Evolutionary conservation across 2,797 vertebrate species (phyloP), one percentile per base, ranked within the genome.

Genomic region (Gallinago nigripennis): DNA sequence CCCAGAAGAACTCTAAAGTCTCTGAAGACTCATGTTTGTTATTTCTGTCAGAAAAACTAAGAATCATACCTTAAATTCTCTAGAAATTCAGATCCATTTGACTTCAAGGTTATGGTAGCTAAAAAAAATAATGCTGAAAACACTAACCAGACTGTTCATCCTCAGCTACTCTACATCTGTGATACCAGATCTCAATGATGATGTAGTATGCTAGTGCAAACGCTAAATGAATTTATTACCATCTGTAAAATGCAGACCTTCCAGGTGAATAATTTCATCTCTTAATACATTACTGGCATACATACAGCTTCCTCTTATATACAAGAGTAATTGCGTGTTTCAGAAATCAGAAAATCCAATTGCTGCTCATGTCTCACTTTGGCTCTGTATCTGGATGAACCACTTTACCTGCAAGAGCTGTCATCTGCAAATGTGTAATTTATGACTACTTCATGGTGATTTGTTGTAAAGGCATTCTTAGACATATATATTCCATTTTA

Each of bases 331-430:
- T 25, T 43, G 24, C 9, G 31, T 17, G 17, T 69, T 68, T 85
- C 69, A 86, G 56, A 90, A 90, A 88, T 64, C 60, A 92, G 79
- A 75, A 90, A 94, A 91, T 75, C 39, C 39, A 56, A 9, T 37
- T 83, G 82, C 80, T 81, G 76, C 50, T 91, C 82, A 70, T 30
- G 4, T 93, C 65, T 90, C 45, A 24, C 56, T 82, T 58, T 48
- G 92, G 79, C 68, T 86, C 51, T 41, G 45, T 63, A 70, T 70
- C 48, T 60, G 60, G 92, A 90, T 48, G 51, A 95, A 51, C 45
- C 63, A 72, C 68, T 85, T 79, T 57, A 92, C 51, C 68, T 80
- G 78, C 65, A 86, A 73, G 56, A 91, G 57, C 53, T 51, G 69
- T 71, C 64, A 73, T 21, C 76, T 78, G 68, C 53, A 83, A 73